Percentiles rank a stretch among this genome's conserved stretches.
Conservation (phyloP, 2,797 vertebrate species). For the Masticophis lateralis region DNA sequence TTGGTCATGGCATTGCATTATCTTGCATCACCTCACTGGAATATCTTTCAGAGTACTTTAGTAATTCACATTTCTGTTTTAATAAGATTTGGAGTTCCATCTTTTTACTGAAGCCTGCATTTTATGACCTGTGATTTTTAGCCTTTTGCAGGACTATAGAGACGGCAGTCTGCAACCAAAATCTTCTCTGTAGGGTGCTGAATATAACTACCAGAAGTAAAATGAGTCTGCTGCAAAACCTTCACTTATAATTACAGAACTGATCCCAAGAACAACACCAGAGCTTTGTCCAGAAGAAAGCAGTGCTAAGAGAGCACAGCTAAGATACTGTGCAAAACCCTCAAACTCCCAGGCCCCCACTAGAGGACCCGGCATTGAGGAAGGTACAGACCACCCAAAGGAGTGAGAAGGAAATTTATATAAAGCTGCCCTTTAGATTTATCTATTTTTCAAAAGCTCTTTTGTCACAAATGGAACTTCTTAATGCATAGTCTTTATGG, state of each 20-base stretch:
- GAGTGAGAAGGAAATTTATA: background rate
- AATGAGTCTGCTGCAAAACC: background rate
- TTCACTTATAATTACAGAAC: background rate
- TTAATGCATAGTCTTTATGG: background rate
- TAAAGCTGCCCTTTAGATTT: background rate
- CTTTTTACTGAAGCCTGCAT: background rate
- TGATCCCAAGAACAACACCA: background rate
- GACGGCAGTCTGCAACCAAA: too few relatives aligned
- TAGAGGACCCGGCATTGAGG: background rate
- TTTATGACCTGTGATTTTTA: background rate
- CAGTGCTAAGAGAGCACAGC: background rate
- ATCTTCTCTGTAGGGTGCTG: background rate
- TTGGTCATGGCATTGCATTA: background rate
- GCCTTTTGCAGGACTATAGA: background rate
- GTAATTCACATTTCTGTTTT: background rate
- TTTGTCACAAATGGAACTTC: background rate
- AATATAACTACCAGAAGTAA: background rate
- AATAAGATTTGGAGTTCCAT: background rate
- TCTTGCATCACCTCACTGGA: background rate
- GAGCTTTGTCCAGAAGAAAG: background rate
- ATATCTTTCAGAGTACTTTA: background rate
- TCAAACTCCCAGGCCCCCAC: background rate
- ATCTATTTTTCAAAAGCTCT: background rate
- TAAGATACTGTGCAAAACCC: background rate
- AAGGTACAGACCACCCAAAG: background rate